Evolutionary conservation across 1,140 invertebrate species (phyloP).

Genomic region (Nymphalis io): DNA sequence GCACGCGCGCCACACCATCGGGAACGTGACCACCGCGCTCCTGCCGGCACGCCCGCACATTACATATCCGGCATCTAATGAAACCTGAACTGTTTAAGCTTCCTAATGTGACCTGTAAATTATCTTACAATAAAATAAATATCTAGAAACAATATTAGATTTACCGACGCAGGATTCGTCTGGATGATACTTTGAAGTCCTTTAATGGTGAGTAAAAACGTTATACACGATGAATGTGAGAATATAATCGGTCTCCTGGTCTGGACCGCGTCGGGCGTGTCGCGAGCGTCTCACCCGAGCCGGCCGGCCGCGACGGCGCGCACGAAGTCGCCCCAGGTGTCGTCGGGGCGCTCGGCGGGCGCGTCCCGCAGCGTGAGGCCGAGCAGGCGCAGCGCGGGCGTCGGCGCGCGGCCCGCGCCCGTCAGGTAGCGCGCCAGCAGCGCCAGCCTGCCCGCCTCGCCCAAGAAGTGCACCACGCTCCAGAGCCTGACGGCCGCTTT

Average conservation of each 20-base stretch:
- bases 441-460: slow-evolving; percentile 37
- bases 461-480: slow-evolving; percentile 43
- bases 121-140: too few species aligned
- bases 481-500: slow-evolving; percentile 56
- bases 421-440: slow-evolving; percentile 50
- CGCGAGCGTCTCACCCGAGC: slow-evolving; percentile 43
- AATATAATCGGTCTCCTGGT: too few species aligned
- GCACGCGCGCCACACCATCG: slow-evolving; percentile 46
- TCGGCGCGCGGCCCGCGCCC: slow-evolving; percentile 32
- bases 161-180: too few species aligned
- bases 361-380: slow-evolving; percentile 54
- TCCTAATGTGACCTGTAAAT: too few species aligned
- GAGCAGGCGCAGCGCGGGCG: slow-evolving; percentile 45
- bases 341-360: slow-evolving; percentile 43
- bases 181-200: too few species aligned
- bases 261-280: too few species aligned
- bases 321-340: slow-evolving; percentile 53
- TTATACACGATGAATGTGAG: too few species aligned
- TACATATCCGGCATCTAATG: too few species aligned
- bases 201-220: too few species aligned
- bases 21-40: slow-evolving; percentile 50
- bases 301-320: slow-evolving; percentile 46
- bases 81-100: too few species aligned
- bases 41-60: too few species aligned
- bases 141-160: too few species aligned